These are phyloP conservation scores for Rhincodon typus DNA, from an alignment of 2,797 vertebrate species.

Conservation along the genomic window DNA sequence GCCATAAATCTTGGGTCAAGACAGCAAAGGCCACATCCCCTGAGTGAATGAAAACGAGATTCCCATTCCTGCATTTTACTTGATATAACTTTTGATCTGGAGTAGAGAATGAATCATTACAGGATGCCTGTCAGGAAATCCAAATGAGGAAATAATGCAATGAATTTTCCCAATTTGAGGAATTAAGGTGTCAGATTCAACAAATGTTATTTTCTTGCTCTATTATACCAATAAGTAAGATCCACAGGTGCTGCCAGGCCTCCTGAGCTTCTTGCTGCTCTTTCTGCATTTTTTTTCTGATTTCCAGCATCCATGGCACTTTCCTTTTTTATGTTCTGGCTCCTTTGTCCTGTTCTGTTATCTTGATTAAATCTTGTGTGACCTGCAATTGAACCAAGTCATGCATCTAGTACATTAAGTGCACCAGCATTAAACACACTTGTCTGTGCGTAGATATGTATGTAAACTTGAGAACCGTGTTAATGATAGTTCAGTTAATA, in stretches of 20 bases:
- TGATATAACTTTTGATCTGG: neutral
- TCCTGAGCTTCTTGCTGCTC: too few species aligned
- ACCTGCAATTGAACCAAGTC: slow-evolving; percentile 24
- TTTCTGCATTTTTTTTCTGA: too few species aligned
- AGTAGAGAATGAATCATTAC: neutral
- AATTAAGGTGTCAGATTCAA: neutral
- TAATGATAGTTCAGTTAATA: neutral
- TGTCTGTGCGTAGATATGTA: neutral
- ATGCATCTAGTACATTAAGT: neutral
- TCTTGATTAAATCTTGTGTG: neutral
- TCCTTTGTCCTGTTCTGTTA: neutral
- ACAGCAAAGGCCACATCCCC: too few species aligned
- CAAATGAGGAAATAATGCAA: neutral
- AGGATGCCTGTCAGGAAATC: neutral
- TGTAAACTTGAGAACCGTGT: slow-evolving; percentile 15
- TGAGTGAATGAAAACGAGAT: too few species aligned
- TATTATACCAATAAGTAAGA: neutral
- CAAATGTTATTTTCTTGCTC: neutral
- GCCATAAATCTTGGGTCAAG: too few species aligned
- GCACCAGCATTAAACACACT: neutral
- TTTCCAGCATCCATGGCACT: too few species aligned
- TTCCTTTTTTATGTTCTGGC: too few species aligned
- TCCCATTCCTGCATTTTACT: neutral
- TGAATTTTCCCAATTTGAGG: neutral
- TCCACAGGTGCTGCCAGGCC: too few species aligned